Evolutionary conservation across 1,140 invertebrate species (phyloP).

Genomic region (Homalodisca vitripennis): DNA sequence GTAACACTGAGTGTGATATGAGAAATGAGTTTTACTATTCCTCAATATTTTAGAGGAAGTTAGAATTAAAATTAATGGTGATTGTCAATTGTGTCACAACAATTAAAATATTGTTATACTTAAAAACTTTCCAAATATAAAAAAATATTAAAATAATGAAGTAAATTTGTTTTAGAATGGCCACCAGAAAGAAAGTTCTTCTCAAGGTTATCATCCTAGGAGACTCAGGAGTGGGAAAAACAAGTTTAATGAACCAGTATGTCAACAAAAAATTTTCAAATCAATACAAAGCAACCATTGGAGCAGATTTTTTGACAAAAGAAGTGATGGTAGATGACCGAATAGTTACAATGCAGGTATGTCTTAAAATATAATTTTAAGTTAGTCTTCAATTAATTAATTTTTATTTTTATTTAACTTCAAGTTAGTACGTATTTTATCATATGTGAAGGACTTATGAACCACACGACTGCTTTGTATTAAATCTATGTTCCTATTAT

Average conservation of each 20-base stretch:
- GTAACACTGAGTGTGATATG: too few relatives aligned
- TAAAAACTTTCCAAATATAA: too few relatives aligned
- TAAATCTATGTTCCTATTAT: background rate
- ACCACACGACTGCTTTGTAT: too few relatives aligned
- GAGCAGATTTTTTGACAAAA: slow-evolving; percentile 99
- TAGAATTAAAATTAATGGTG: too few relatives aligned
- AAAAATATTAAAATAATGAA: too few relatives aligned
- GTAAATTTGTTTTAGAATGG: too few relatives aligned
- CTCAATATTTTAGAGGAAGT: too few relatives aligned
- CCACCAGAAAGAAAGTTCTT: slow-evolving; percentile 92
- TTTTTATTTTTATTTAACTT: background rate
- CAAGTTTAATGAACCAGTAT: slow-evolving; percentile 99
- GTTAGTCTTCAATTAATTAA: background rate
- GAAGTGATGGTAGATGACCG: slow-evolving; percentile 98
- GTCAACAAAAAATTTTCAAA: slow-evolving; percentile 99
- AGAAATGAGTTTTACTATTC: too few relatives aligned
- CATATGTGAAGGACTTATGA: too few relatives aligned
- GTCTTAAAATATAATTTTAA: background rate
- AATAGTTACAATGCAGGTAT: slow-evolving; percentile 97
- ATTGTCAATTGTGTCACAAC: too few relatives aligned
- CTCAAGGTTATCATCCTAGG: slow-evolving; percentile 98
- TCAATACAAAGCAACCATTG: slow-evolving; percentile 99
- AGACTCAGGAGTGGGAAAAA: slow-evolving; percentile 98
- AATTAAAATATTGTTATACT: too few relatives aligned
- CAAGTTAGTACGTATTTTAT: background rate